A percentile compares a stretch with the other conserved stretches of the same genome.
Evolutionary conservation across 2,888 invertebrate genomes (phyloP).

Genomic region (Drosophila gaucha): DNA sequence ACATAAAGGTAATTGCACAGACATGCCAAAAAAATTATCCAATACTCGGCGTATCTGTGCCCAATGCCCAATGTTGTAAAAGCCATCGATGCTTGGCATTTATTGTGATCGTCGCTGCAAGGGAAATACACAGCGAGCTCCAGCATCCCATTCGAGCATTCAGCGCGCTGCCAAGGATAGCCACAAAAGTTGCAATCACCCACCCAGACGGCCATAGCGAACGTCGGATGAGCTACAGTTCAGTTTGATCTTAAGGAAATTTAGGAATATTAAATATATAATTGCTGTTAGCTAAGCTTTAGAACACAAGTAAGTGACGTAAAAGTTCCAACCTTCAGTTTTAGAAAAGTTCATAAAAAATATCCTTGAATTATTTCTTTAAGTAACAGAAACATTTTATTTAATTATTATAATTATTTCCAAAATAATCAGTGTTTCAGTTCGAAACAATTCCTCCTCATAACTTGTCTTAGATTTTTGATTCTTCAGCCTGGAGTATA

Average conservation of each 20-base stretch:
- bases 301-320: no score
- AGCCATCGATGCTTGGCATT: slow-evolving; percentile 76
- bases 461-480: no score
- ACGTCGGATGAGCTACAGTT: slow-evolving; percentile 5
- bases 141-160: slow-evolving; percentile 15
- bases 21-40: slow-evolving; percentile 78
- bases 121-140: slow-evolving; percentile 31
- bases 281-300: not conserved
- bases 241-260: not conserved
- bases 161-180: slow-evolving; percentile 51
- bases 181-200: slow-evolving; percentile 32
- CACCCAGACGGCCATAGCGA: slow-evolving; percentile 13
- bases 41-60: slow-evolving; percentile 54
- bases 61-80: slow-evolving; percentile 63
- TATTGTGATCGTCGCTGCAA: slow-evolving; percentile 70
- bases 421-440: no score
- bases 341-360: no score
- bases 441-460: no score
- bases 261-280: not conserved
- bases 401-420: no score
- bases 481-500: no score
- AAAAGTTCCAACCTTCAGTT: no score
- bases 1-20: slow-evolving; percentile 78
- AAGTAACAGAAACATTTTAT: no score
- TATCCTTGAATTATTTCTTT: no score